Conservation (phyloP, 1,140 invertebrate genomes). For the Drosophila setifemur region DNA sequence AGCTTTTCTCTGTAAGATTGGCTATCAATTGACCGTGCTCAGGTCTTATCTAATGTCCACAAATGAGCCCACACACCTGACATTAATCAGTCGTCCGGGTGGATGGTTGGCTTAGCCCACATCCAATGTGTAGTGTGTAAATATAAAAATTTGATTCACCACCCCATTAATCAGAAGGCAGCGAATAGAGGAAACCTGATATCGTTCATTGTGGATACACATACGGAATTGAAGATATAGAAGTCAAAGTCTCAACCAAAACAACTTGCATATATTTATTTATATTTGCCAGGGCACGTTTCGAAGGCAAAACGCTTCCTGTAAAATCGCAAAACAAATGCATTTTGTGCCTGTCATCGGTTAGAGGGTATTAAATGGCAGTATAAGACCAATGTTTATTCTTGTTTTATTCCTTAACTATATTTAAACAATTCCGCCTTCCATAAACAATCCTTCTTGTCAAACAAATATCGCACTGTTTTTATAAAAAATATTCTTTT, state of each 20-base stretch:
- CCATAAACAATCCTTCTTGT: no score
- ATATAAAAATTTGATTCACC: conserved; percentile 38
- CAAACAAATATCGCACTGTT: no score
- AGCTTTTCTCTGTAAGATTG: conserved; percentile 14
- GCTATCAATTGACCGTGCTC: conserved; percentile 21
- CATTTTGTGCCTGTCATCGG: conserved; percentile 6
- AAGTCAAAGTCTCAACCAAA: neutral
- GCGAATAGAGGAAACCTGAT: conserved; percentile 14
- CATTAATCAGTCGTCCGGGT: conserved; percentile 27
- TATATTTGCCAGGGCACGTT: conserved; percentile 8
- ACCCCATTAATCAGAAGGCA: conserved; percentile 24
- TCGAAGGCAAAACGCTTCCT: conserved; percentile 39
- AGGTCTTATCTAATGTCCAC: conserved; percentile 30
- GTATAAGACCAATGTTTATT: neutral
- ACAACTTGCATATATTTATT: conserved; percentile 6
- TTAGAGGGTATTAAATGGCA: neutral
- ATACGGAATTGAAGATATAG: neutral
- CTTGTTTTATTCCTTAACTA: no score
- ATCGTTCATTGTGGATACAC: conserved; percentile 2
- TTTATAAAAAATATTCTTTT: no score
- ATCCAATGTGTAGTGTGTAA: conserved; percentile 27
- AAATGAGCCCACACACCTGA: conserved; percentile 35
- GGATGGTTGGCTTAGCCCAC: conserved; percentile 25
- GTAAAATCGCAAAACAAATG: conserved; percentile 7
- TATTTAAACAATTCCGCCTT: no score